These are phyloP conservation scores for Paradisaea rubra DNA, from an alignment of 2,113 vertebrate species.

Conservation along the genomic window DNA sequence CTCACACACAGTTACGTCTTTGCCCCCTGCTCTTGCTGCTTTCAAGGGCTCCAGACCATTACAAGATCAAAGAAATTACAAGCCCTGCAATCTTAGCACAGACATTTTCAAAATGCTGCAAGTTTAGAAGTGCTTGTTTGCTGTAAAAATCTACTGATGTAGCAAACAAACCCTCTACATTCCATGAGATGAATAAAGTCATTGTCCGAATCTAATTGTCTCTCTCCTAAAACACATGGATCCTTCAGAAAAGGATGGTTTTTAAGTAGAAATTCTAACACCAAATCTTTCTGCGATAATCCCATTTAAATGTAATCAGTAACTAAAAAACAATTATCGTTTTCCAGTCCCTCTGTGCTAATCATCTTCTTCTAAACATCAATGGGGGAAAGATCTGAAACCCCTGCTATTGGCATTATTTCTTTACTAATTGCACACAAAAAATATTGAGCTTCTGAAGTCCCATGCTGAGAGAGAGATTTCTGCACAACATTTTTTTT, in stretches of 20 bases:
- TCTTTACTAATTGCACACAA: not conserved
- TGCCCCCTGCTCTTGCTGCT: not conserved
- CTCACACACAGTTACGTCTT: not conserved
- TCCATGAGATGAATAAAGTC: not conserved
- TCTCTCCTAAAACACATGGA: not conserved
- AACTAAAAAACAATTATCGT: not conserved
- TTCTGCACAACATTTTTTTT: not conserved
- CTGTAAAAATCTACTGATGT: not conserved
- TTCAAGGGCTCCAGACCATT: conserved; percentile 20
- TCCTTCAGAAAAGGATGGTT: not conserved
- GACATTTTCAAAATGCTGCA: conserved; percentile 2
- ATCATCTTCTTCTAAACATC: not conserved
- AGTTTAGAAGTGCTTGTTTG: not conserved
- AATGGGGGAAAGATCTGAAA: not conserved
- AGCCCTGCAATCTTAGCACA: not conserved
- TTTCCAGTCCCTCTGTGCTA: not conserved
- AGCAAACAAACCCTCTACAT: not conserved
- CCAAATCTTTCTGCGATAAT: not conserved
- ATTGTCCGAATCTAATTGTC: not conserved
- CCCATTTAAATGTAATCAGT: not conserved
- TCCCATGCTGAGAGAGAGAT: not conserved
- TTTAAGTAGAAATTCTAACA: not conserved
- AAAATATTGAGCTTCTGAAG: not conserved
- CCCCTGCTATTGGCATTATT: not conserved
- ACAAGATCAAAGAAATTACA: conserved; percentile 25